Evolutionary conservation across 2,888 invertebrate genomes (phyloP).

Genomic region (Platycnemis pennipes): DNA sequence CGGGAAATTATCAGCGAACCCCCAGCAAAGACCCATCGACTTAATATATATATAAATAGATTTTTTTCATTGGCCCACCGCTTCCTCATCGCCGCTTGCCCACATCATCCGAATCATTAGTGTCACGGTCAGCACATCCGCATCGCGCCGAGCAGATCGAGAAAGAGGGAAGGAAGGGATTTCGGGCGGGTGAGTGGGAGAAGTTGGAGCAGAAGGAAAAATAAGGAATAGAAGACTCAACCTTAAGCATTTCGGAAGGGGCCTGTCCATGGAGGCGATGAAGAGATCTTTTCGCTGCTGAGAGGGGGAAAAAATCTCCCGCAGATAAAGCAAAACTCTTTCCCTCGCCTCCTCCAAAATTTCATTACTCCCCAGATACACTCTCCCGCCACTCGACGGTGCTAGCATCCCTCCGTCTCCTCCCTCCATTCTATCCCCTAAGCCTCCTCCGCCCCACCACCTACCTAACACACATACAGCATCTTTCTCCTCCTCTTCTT

Average conservation of each 20-base stretch:
- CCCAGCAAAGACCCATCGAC: neutral
- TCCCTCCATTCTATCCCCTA: neutral
- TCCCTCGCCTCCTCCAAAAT: slow-evolving; percentile 49
- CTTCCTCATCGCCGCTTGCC: neutral
- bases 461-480: neutral
- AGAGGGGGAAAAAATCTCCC: neutral
- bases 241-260: neutral
- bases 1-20: neutral
- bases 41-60: neutral
- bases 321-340: neutral
- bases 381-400: neutral
- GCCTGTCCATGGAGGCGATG: slow-evolving; percentile 29
- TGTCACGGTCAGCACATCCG: slow-evolving; percentile 24
- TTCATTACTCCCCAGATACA: slow-evolving; percentile 53
- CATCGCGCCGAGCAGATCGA: slow-evolving; percentile 19
- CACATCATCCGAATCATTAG: slow-evolving; percentile 30
- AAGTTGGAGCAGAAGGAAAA: neutral
- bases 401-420: neutral
- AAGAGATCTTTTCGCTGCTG: slow-evolving; percentile 18
- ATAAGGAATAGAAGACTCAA: neutral
- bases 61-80: neutral
- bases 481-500: neutral
- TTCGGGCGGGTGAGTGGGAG: neutral
- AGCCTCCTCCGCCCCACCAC: neutral
- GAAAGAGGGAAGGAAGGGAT: neutral